Evolutionary conservation across 2,888 invertebrate species (phyloP).

Genomic region (Gandaritis pyraliata): DNA sequence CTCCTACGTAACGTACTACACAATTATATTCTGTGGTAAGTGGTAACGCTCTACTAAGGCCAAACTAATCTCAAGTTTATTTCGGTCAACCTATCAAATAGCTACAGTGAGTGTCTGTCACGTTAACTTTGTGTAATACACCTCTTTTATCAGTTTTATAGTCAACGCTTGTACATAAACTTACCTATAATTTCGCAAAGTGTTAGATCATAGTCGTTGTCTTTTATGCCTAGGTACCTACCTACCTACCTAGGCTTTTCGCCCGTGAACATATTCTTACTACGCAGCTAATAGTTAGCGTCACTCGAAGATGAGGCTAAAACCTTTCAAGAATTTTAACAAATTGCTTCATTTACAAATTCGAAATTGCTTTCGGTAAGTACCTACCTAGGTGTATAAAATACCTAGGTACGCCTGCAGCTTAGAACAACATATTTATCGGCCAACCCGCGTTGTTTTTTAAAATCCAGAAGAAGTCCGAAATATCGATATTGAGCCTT

Average conservation of each 20-base stretch:
- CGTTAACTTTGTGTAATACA: neutral
- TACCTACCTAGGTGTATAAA: neutral
- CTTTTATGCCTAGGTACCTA: too few species aligned
- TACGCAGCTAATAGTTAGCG: too few species aligned
- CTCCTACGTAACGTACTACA: neutral
- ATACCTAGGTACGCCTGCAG: too few species aligned
- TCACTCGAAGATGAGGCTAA: conserved; percentile 12
- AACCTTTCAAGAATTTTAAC: conserved; percentile 12
- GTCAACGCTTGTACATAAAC: neutral
- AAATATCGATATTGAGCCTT: too few species aligned
- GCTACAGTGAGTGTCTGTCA: neutral
- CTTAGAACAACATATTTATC: neutral
- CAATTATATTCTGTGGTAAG: too few species aligned
- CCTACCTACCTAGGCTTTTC: too few species aligned
- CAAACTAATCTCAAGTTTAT: conserved; percentile 44
- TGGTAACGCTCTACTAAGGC: conserved; percentile 39
- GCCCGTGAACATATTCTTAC: too few species aligned
- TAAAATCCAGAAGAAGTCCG: too few species aligned
- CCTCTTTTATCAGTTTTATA: too few species aligned
- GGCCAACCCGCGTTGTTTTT: too few species aligned
- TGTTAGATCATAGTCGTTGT: too few species aligned
- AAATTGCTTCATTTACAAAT: conserved; percentile 42
- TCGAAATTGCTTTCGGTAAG: conserved; percentile 28
- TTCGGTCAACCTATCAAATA: conserved; percentile 6
- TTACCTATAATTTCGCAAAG: too few species aligned